These are phyloP conservation scores for Phyto melanocephala DNA, from an alignment of 2,888 invertebrate species.

Conservation along the genomic window DNA sequence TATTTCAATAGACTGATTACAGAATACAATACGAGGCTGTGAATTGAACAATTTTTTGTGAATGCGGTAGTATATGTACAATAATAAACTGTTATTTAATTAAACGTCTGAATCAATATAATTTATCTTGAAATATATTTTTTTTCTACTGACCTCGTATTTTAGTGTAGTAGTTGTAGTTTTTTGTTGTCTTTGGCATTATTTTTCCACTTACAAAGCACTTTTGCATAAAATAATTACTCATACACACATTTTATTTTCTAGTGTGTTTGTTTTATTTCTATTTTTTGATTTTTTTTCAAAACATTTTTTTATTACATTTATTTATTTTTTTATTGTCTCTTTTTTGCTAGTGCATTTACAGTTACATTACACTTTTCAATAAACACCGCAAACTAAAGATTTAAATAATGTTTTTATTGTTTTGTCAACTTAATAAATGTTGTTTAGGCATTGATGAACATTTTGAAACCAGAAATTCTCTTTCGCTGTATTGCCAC, in stretches of 20 bases:
- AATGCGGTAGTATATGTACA: too few species aligned
- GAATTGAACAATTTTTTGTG: too few species aligned
- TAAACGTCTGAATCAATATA: too few species aligned
- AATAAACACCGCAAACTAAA: not conserved
- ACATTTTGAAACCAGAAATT: too few species aligned
- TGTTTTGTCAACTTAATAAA: too few species aligned
- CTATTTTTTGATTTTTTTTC: not conserved
- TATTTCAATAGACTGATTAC: too few species aligned
- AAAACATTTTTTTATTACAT: not conserved
- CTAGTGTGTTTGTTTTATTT: too few species aligned
- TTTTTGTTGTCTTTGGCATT: constrained; percentile 1
- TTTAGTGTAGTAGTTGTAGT: not conserved
- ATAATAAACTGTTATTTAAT: too few species aligned
- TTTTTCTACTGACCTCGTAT: not conserved
- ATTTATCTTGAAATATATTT: too few species aligned
- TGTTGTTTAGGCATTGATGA: too few species aligned
- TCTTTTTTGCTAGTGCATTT: not conserved
- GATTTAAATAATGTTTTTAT: too few species aligned
- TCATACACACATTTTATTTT: not conserved
- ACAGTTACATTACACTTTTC: not conserved
- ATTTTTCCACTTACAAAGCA: constrained; percentile 37
- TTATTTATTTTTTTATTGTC: not conserved
- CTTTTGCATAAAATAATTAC: constrained; percentile 26
- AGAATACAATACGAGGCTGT: too few species aligned
- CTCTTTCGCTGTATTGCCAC: not conserved